Evolutionary conservation across 2,113 vertebrate species (phyloP).

Genomic region (Archocentrus centrarchus): DNA sequence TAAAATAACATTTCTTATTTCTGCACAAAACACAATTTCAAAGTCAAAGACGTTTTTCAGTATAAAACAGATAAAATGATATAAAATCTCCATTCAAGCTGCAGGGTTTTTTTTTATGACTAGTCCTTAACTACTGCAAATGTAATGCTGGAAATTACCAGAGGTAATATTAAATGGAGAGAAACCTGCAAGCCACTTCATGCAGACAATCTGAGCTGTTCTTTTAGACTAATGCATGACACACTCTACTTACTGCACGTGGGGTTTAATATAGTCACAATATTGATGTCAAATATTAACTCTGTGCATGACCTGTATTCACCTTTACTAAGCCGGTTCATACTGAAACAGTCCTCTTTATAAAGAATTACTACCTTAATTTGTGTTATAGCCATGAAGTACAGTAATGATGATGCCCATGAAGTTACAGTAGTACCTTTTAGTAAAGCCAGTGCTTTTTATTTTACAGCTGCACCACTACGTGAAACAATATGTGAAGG

Average conservation of each 20-base stretch:
- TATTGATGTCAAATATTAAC: conserved; percentile 37
- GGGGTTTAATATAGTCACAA: conserved; percentile 24
- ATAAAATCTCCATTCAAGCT: neutral
- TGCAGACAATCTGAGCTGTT: neutral
- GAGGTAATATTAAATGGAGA: conserved; percentile 1
- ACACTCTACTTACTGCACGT: neutral
- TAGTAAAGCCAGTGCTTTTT: neutral
- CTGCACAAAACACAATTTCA: neutral
- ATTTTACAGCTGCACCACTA: neutral
- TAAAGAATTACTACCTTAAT: neutral
- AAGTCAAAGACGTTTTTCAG: neutral
- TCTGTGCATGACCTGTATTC: neutral
- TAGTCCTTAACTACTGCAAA: neutral
- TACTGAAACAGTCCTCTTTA: neutral
- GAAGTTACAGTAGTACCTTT: neutral
- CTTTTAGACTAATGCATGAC: conserved; percentile 7
- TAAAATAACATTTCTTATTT: neutral
- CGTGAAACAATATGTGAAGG: neutral
- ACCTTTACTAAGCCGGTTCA: neutral
- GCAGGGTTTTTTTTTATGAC: neutral
- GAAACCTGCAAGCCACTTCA: conserved; percentile 3
- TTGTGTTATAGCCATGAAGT: neutral
- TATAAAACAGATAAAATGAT: neutral
- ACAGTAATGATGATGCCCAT: neutral
- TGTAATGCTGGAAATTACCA: neutral